Evolutionary conservation across 1,140 invertebrate species (phyloP).

Genomic region (Eufriesea mexicana): DNA sequence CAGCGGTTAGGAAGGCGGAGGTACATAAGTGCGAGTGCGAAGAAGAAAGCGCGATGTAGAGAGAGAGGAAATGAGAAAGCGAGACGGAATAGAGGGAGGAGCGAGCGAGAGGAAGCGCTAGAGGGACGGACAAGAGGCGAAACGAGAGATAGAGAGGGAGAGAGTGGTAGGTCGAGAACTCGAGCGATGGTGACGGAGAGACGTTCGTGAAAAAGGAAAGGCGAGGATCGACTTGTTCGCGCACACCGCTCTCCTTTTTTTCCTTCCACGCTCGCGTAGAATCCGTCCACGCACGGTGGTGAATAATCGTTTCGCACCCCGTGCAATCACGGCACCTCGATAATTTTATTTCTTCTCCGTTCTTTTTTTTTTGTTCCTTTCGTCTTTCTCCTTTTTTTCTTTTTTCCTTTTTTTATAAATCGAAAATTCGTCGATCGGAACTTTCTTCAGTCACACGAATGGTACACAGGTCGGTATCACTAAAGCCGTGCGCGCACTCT

Average conservation of each 20-base stretch:
- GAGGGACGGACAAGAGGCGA: slow-evolving; percentile 47
- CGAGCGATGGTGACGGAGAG: slow-evolving; percentile 64
- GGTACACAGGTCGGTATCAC: not conserved
- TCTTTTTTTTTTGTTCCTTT: no score
- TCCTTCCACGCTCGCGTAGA: slow-evolving; percentile 51
- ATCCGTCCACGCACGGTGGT: slow-evolving; percentile 44
- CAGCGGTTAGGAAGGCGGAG: slow-evolving; percentile 68
- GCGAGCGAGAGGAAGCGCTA: slow-evolving; percentile 52
- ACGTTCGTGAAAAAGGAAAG: slow-evolving; percentile 61
- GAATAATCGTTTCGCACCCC: slow-evolving; percentile 31
- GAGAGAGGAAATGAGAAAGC: slow-evolving; percentile 61
- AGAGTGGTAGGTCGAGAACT: slow-evolving; percentile 55
- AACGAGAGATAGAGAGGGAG: slow-evolving; percentile 50
- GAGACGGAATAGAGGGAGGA: slow-evolving; percentile 64
- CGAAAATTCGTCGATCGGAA: not conserved
- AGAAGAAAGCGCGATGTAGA: slow-evolving; percentile 46
- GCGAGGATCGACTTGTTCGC: slow-evolving; percentile 57
- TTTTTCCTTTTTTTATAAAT: slow-evolving; percentile 4
- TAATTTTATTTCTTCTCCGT: not conserved
- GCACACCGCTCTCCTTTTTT: slow-evolving; percentile 38
- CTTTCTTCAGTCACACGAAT: slow-evolving; percentile 58
- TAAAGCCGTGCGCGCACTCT: slow-evolving; percentile 41
- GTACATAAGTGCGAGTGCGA: slow-evolving; percentile 44
- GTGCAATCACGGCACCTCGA: slow-evolving; percentile 24
- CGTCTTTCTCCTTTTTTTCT: not conserved